Percentiles rank a stretch among this genome's conserved stretches.
These are phyloP conservation scores for Trypoxylus dichotomus DNA, from an alignment of 1,140 invertebrate species.

Conservation along the genomic window DNA sequence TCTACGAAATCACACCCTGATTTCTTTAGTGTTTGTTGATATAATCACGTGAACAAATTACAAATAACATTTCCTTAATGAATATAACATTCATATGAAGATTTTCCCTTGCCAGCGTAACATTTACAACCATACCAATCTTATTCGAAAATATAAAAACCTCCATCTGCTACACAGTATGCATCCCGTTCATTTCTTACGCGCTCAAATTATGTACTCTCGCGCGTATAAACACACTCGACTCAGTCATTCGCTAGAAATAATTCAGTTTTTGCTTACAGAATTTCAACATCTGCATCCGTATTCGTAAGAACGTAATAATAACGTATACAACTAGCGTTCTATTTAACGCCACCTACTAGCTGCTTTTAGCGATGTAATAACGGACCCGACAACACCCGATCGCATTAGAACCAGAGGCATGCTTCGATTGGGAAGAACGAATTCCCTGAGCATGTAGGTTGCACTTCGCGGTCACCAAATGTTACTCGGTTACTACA, in stretches of 20 bases:
- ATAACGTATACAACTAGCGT: neutral
- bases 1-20: too few species aligned
- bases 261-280: conserved; percentile 2
- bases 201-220: neutral
- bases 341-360: neutral
- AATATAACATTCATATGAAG: too few species aligned
- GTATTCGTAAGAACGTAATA: neutral
- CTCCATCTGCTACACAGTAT: neutral
- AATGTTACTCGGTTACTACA: neutral
- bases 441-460: neutral
- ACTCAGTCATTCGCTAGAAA: neutral
- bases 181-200: neutral
- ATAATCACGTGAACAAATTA: too few species aligned
- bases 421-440: neutral
- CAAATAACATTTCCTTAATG: too few species aligned
- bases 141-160: neutral
- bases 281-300: neutral
- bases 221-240: neutral
- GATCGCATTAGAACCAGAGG: neutral
- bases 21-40: too few species aligned
- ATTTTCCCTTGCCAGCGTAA: too few species aligned
- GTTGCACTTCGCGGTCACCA: neutral
- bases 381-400: neutral
- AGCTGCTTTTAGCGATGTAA: neutral
- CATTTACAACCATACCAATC: neutral